phyloP scores from a whole-genome alignment of 2,888 invertebrate species.

The Alcis repandata region DNA sequence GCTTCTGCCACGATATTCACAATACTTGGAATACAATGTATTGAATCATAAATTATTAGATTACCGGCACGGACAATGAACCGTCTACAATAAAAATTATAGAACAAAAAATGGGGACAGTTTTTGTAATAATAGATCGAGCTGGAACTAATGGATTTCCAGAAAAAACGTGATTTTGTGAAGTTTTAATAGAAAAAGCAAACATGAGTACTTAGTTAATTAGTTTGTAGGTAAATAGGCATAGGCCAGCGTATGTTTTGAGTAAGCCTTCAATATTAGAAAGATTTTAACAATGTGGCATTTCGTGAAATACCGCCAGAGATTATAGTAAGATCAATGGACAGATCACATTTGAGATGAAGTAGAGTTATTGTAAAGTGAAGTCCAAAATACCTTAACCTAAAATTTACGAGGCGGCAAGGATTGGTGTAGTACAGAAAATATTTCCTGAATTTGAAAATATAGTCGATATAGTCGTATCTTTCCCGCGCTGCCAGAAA shows the following conservation, averaged over 20 bases:
- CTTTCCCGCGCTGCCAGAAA: too few relatives aligned
- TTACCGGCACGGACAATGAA: constrained; percentile 20
- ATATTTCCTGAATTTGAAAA: too few relatives aligned
- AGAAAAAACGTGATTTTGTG: background rate
- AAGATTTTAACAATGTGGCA: too few relatives aligned
- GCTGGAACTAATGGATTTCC: constrained; percentile 1
- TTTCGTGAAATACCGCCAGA: too few relatives aligned
- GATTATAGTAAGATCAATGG: too few relatives aligned
- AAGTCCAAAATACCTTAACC: too few relatives aligned
- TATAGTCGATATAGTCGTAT: too few relatives aligned
- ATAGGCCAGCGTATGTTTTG: background rate
- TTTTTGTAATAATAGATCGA: constrained; percentile 9
- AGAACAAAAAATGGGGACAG: constrained; percentile 2
- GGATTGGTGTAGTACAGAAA: too few relatives aligned
- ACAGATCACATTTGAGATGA: too few relatives aligned
- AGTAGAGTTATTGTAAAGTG: too few relatives aligned
- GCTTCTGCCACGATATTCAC: constrained; percentile 4
- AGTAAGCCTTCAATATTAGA: too few relatives aligned
- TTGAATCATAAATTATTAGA: constrained; percentile 18
- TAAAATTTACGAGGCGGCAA: too few relatives aligned
- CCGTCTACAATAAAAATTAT: constrained; percentile 2
- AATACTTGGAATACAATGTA: constrained; percentile 8
- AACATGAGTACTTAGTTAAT: background rate
- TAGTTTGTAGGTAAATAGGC: background rate
- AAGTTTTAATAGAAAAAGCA: background rate